Conservation (phyloP, 2,797 vertebrate species). For the Adelosebastes latens region DNA sequence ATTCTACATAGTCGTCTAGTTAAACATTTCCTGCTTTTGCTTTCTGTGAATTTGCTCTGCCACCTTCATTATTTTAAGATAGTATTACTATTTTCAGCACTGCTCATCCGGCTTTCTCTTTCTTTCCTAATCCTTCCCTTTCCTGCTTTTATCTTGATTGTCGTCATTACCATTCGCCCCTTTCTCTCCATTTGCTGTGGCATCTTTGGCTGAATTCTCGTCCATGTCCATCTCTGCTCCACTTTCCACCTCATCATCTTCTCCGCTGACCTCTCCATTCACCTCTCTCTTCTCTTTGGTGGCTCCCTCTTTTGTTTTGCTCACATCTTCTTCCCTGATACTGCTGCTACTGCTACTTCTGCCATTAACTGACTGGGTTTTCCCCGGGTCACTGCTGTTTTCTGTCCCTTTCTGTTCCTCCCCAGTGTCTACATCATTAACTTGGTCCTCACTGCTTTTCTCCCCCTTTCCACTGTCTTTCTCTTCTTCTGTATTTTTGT, state of each 20-base stretch:
- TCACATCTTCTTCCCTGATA: constrained; percentile 48
- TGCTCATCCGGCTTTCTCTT: neutral
- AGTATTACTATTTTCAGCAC: neutral
- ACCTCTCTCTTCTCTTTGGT: constrained; percentile 25
- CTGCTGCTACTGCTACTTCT: constrained; percentile 40
- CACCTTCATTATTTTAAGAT: neutral
- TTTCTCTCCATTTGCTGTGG: constrained; percentile 11
- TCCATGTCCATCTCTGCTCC: constrained; percentile 29
- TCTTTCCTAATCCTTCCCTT: neutral
- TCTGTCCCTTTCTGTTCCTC: constrained; percentile 47
- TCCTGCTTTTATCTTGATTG: constrained; percentile 12
- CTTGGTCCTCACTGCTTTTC: constrained; percentile 27
- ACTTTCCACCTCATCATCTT: constrained; percentile 37
- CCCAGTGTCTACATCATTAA: constrained; percentile 60
- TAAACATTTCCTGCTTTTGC: neutral
- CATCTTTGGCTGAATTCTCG: constrained; percentile 24
- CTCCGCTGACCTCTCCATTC: constrained; percentile 41
- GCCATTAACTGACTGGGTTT: constrained; percentile 43
- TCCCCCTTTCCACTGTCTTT: constrained; percentile 18
- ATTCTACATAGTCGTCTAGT: constrained; percentile 15
- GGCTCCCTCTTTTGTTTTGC: constrained; percentile 35
- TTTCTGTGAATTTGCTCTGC: neutral
- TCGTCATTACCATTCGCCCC: neutral
- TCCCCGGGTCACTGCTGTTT: constrained; percentile 37
- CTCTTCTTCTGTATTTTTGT: constrained; percentile 29